Evolutionary conservation across 2,113 vertebrate genomes (phyloP), one percentile per base, ranked within the genome.

Genomic region (Himantopus leucocephalus): DNA sequence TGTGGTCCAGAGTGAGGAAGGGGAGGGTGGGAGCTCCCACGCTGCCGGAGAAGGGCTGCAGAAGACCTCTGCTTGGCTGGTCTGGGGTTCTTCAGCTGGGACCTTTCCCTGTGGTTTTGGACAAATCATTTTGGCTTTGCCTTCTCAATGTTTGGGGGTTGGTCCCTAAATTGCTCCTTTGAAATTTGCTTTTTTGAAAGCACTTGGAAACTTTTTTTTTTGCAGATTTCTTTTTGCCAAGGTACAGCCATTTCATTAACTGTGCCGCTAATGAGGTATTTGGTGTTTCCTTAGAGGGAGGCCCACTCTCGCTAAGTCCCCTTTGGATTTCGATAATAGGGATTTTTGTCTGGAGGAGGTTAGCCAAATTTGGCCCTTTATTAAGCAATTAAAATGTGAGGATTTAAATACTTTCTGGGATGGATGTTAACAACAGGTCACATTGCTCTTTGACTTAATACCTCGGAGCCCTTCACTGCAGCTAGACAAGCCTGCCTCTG

Each of bases 181-280:
- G 0, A 84, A 55, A 48, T 80, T 75, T 43, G 26, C 12, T 80
- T 6, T 74, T 94, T 63, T 72, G 47, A 80, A 90, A 80, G 41
- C 32, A 21, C 41, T 80, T 45, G 32, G 41, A 71, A 29, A 17
- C 18, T 59, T 24, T 66, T 59, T 23, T 66, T 70, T 53, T 29
- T 68, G 35, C 60, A 23, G 35, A 27, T 86, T 88, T 88, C 16
- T 78, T 84, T 78, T 70, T 84, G 88, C 64, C 48, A 43, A 67
- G 24, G 45, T 64, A 48, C 16, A 23, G 58, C 56, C 19, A 32
- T 71, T 89, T 63, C 47, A 67, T 84, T 92, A 89, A n/a, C 22
- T 72, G 17, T 52, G 27, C 72, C 91, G 68, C 60, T 93, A 85
- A 86, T 94, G 73, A 95, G 72, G 43, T 81, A 64, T 93, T 96